Evolutionary conservation across 2,797 vertebrate genomes (phyloP).

Genomic region (Perodicticus potto): DNA sequence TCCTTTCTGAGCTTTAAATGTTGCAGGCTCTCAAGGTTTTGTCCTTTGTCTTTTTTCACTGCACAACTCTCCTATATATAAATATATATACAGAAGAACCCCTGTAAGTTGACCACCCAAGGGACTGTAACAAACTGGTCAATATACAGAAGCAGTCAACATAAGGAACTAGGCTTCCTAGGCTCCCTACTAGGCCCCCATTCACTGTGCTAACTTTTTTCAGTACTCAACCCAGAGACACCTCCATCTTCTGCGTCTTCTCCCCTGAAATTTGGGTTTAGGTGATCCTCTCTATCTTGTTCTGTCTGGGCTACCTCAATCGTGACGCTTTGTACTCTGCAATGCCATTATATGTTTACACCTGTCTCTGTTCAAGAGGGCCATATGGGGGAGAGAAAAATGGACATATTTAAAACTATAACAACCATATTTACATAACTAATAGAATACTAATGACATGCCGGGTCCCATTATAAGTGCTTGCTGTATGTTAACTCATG

Average conservation of each 20-base stretch:
- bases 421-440: not conserved
- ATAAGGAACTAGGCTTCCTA: too few species aligned
- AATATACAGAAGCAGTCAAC: too few species aligned
- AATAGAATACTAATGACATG: not conserved
- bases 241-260: not conserved
- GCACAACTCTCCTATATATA: not conserved
- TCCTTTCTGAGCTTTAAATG: not conserved
- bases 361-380: conserved; percentile 1
- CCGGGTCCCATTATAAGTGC: not conserved
- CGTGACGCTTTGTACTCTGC: not conserved
- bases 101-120: too few species aligned
- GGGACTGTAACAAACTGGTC: too few species aligned
- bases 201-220: not conserved
- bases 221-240: not conserved
- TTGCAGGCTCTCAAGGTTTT: not conserved
- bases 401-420: not conserved
- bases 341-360: conserved; percentile 18
- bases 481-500: not conserved
- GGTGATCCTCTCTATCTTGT: not conserved
- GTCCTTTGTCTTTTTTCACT: not conserved
- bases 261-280: conserved; percentile 29
- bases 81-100: too few species aligned
- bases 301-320: not conserved
- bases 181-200: not conserved
- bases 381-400: not conserved